Conservation (phyloP, 2,113 vertebrate species). For the Chionodraco myersi region DNA sequence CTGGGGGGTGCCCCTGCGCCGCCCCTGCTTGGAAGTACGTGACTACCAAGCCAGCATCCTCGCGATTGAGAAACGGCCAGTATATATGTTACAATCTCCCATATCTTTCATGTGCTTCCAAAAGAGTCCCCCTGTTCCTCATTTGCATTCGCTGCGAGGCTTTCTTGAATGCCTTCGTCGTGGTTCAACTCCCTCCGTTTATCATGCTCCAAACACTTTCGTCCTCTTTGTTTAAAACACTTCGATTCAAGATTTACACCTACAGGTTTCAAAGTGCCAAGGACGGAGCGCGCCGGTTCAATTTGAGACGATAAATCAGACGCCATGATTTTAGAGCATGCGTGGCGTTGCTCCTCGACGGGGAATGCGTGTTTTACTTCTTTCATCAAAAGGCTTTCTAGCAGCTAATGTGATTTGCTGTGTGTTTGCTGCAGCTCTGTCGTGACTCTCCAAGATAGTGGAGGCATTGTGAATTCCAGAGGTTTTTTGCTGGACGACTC, state of each 20-base stretch:
- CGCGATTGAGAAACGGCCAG: too few relatives aligned
- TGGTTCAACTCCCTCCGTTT: slow-evolving; percentile 59
- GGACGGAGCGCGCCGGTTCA: slow-evolving; percentile 46
- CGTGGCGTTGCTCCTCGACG: slow-evolving; percentile 28
- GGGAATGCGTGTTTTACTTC: slow-evolving; percentile 54
- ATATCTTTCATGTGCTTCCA: slow-evolving; percentile 60
- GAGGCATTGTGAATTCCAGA: slow-evolving; percentile 63
- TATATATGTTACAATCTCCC: slow-evolving; percentile 4
- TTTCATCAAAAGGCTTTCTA: slow-evolving; percentile 66
- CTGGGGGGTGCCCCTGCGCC: too few relatives aligned
- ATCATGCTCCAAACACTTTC: slow-evolving; percentile 63
- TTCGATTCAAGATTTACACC: slow-evolving; percentile 62
- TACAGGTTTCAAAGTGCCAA: slow-evolving; percentile 52
- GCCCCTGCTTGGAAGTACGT: too few relatives aligned
- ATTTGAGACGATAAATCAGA: slow-evolving; percentile 72
- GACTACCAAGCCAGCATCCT: too few relatives aligned
- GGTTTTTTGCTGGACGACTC: too few relatives aligned
- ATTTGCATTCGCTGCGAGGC: slow-evolving; percentile 69
- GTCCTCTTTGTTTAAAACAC: slow-evolving; percentile 56
- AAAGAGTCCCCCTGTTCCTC: slow-evolving; percentile 38
- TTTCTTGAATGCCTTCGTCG: slow-evolving; percentile 70
- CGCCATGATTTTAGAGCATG: slow-evolving; percentile 45
- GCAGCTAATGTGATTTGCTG: slow-evolving; percentile 73
- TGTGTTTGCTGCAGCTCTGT: slow-evolving; percentile 57
- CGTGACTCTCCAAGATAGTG: slow-evolving; percentile 60